Percentiles rank a stretch among this genome's conserved stretches.
Evolutionary conservation across 1,140 invertebrate genomes (phyloP).

Genomic region (Phymorhynchus buccinoides): DNA sequence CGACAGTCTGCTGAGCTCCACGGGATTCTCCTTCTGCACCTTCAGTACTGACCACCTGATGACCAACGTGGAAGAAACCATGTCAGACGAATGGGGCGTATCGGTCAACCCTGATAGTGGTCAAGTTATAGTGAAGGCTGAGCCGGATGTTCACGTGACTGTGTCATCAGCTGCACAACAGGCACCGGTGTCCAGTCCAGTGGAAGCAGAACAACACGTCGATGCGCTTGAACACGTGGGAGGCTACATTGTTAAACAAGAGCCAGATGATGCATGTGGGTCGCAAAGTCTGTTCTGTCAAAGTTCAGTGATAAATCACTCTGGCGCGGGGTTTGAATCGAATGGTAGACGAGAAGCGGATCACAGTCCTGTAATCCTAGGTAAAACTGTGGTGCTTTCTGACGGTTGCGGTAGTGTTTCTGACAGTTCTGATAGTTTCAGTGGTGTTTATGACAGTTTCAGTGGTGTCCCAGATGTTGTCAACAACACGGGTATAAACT

Average conservation of each 20-base stretch:
- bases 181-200: not conserved
- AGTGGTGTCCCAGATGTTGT: too few species aligned
- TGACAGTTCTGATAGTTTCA: too few species aligned
- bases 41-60: not conserved
- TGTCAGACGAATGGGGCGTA: too few species aligned
- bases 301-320: too few species aligned
- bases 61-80: not conserved
- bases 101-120: not conserved
- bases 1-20: not conserved
- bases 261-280: not conserved
- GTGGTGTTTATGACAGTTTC: too few species aligned
- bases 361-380: too few species aligned
- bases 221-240: not conserved
- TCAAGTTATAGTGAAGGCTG: not conserved
- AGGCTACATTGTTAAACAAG: not conserved
- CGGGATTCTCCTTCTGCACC: not conserved
- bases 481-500: too few species aligned
- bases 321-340: too few species aligned
- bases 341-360: too few species aligned
- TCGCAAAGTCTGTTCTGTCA: too few species aligned
- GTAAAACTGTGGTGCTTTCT: too few species aligned
- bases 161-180: not conserved
- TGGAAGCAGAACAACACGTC: not conserved
- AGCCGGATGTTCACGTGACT: not conserved
- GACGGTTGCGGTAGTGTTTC: too few species aligned